A percentile compares a stretch with the other conserved stretches of the same genome.
Conservation (phyloP, 2,888 invertebrate genomes). For the Sepiola atlantica region DNA sequence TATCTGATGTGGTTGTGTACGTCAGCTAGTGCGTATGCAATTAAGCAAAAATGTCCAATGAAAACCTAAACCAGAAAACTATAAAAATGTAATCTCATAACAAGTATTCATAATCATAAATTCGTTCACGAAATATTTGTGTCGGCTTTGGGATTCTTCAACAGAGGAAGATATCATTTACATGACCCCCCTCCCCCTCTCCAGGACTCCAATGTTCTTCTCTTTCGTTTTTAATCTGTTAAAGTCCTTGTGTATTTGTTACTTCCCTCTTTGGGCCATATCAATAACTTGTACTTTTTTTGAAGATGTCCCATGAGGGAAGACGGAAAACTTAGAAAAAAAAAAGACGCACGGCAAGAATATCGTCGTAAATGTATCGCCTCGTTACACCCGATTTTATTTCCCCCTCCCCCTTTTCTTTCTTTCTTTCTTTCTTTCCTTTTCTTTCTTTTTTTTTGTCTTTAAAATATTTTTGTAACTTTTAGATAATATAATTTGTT, state of each 20-base stretch:
- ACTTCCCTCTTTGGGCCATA: background rate
- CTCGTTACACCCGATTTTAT: background rate
- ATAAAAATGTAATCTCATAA: too few species aligned
- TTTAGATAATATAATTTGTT: background rate
- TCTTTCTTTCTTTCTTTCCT: background rate
- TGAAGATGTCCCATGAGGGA: background rate
- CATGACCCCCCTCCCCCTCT: background rate
- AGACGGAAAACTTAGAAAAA: background rate
- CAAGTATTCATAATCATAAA: too few species aligned
- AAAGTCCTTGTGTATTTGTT: background rate
- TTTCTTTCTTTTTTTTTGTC: background rate
- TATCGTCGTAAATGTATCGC: background rate
- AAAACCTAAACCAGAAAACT: background rate
- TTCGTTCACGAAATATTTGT: background rate
- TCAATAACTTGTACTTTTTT: background rate
- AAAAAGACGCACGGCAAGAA: background rate
- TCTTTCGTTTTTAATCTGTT: background rate
- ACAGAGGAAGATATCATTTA: conserved; percentile 12
- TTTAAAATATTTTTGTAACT: background rate
- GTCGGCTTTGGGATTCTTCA: background rate
- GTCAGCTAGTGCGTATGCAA: too few species aligned
- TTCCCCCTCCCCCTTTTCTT: background rate
- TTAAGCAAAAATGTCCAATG: too few species aligned
- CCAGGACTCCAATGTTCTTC: background rate
- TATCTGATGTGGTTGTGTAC: too few species aligned